Evolutionary conservation across 2,888 invertebrate species (phyloP), one percentile per base, ranked within the genome.

Genomic region (Eupithecia vulgata): DNA sequence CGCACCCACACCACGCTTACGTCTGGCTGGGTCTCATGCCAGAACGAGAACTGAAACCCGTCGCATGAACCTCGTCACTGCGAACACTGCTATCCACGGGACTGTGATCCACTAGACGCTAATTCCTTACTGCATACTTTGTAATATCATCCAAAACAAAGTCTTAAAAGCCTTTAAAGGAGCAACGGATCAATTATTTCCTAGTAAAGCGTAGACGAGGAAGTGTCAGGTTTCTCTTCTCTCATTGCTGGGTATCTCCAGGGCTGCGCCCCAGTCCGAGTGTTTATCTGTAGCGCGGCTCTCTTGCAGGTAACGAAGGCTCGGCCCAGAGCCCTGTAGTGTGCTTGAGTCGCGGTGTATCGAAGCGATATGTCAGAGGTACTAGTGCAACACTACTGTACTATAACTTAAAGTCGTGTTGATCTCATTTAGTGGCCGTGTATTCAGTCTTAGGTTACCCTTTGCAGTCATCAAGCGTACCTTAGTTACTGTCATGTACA

Each of bases 231-330:
- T 45, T 17, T 45, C 17, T 17, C 17, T 45, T 17, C 17, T 45
- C 8, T 2, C 45, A 17, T n/a, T n/a, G 45, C 17, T 45, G n/a
- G 5, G 1, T 7, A 45, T n/a, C 45, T 7, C 0, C n/a, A n/a
- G 7, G 45, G n/a, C 45, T 17, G 7, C n/a, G 45, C n/a, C n/a
- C n/a, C 5, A 17, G 7, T 45, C 17, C 45, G 17, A 6, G 13
- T n/a, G 21, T 30, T 10, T 0, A 21, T 30, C 45, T 30, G 59
- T 62, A 57, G 40, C 42, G 52, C 45, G 68, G 30, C 45, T 72
- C 57, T 75, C 45, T 75, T 75, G 67, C 75, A 75, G 75, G 72
- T 75, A 75, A 75, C 72, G 67, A 67, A 70, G 72, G 70, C 40
- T 48, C 42, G 70, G 70, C 74, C 70, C 30, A n/a, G 10, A 45